Percentiles rank a stretch among this genome's conserved stretches.
Evolutionary conservation across 2,888 invertebrate genomes (phyloP).

Genomic region (Silvanus unidentatus): DNA sequence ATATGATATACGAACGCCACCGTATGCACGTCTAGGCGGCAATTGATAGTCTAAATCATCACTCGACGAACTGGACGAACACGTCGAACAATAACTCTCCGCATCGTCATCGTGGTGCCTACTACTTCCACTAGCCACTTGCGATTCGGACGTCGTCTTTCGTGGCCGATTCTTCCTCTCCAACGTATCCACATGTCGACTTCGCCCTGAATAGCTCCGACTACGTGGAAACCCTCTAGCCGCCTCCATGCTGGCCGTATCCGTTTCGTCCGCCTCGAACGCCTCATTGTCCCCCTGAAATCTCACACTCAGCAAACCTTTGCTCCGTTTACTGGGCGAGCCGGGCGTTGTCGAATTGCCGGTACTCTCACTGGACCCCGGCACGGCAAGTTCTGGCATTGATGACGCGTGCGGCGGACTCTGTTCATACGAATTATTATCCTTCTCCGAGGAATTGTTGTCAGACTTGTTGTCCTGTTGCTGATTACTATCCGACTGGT

Average conservation of each 20-base stretch:
- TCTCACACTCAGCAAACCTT: slow-evolving; percentile 48
- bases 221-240: slow-evolving; percentile 47
- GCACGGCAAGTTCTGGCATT: slow-evolving; percentile 56
- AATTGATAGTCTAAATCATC: slow-evolving; percentile 83
- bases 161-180: slow-evolving; percentile 33
- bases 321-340: slow-evolving; percentile 41
- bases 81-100: slow-evolving; percentile 83
- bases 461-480: slow-evolving; percentile 36
- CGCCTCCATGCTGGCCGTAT: slow-evolving; percentile 36
- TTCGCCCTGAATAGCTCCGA: slow-evolving; percentile 51
- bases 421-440: slow-evolving; percentile 21
- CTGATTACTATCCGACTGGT: slow-evolving; percentile 11
- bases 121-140: slow-evolving; percentile 31
- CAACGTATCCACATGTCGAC: slow-evolving; percentile 37
- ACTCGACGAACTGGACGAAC: slow-evolving; percentile 78
- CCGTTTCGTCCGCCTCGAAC: slow-evolving; percentile 45
- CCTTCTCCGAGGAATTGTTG: slow-evolving; percentile 28
- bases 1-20: slow-evolving; percentile 85
- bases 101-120: slow-evolving; percentile 55
- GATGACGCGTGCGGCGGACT: slow-evolving; percentile 52
- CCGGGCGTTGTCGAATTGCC: slow-evolving; percentile 38
- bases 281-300: slow-evolving; percentile 51
- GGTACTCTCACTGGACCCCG: slow-evolving; percentile 31
- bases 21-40: slow-evolving; percentile 76
- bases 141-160: slow-evolving; percentile 39